phyloP scores from a whole-genome alignment of 2,888 invertebrate species.

The Drosophila emarginata region DNA sequence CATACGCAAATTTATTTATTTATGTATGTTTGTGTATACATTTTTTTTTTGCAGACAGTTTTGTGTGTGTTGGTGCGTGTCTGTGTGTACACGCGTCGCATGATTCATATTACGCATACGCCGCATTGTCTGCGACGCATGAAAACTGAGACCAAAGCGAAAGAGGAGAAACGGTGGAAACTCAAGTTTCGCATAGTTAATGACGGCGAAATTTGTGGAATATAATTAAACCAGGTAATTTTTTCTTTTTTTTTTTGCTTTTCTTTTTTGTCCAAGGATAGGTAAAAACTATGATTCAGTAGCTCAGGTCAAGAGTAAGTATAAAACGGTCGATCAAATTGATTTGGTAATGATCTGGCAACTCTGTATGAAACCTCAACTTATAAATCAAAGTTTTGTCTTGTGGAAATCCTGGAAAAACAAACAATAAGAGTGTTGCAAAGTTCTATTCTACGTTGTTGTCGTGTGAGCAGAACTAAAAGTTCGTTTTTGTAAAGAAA shows the following conservation, averaged over 20 bases:
- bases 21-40: neutral
- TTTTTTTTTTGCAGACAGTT: slow-evolving; percentile 46
- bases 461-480: neutral
- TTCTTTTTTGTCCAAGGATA: too few relatives aligned
- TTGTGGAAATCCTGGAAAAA: neutral
- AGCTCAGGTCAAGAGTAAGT: neutral
- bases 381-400: neutral
- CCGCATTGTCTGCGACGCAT: slow-evolving; percentile 57
- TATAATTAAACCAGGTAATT: neutral
- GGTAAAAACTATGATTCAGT: neutral
- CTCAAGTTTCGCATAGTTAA: neutral
- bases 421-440: neutral
- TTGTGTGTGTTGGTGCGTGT: slow-evolving; percentile 23
- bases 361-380: neutral
- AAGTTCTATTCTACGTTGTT: neutral
- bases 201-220: neutral
- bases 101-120: slow-evolving; percentile 62
- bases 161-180: neutral
- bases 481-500: neutral
- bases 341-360: neutral
- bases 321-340: too few relatives aligned
- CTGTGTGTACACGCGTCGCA: slow-evolving; percentile 31
- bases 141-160: slow-evolving; percentile 21
- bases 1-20: neutral
- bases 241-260: too few relatives aligned